These are phyloP conservation scores for Brachypodius melanocephalos DNA, from an alignment of 2,113 vertebrate species.

Conservation along the genomic window DNA sequence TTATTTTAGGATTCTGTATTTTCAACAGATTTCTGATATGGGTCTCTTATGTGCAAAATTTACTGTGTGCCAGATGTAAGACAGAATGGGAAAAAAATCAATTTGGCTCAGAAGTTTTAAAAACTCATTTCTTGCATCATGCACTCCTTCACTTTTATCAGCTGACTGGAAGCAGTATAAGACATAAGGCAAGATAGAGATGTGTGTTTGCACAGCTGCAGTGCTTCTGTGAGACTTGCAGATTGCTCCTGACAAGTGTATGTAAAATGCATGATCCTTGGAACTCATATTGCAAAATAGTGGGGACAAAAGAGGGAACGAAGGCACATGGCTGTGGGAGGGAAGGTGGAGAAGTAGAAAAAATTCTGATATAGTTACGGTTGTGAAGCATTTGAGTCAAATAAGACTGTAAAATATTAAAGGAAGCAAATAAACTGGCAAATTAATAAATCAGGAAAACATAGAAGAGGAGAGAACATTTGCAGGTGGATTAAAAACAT, in stretches of 20 bases:
- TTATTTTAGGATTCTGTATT: not conserved
- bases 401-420: not conserved
- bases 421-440: not conserved
- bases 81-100: not conserved
- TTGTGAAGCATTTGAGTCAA: not conserved
- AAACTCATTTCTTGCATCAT: not conserved
- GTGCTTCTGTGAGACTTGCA: not conserved
- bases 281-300: not conserved
- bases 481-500: slow-evolving; percentile 9
- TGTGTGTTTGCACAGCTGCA: not conserved
- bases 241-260: slow-evolving; percentile 58
- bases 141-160: not conserved
- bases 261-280: not conserved
- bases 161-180: not conserved
- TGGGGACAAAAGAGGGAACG: not conserved
- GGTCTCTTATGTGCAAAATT: not conserved
- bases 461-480: not conserved
- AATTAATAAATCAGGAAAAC: not conserved
- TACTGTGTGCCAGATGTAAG: not conserved
- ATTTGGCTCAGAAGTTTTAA: not conserved
- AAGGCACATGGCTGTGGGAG: not conserved
- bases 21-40: not conserved
- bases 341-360: not conserved
- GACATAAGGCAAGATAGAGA: not conserved
- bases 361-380: not conserved